phyloP scores from a whole-genome alignment of 2,113 vertebrate genomes.

The Zonotrichia leucophrys region DNA sequence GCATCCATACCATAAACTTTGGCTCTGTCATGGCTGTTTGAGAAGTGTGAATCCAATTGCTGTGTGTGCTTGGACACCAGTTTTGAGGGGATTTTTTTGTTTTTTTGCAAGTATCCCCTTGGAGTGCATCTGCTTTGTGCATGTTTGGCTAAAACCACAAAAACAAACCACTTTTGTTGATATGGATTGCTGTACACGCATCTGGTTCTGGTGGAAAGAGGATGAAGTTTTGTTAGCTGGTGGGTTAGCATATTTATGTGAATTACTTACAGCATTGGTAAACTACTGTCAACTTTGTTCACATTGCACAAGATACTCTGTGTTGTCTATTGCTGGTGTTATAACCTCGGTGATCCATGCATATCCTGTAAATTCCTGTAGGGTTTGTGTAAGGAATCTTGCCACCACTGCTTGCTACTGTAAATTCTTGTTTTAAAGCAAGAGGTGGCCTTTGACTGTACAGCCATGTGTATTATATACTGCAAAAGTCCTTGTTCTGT shows the following conservation, averaged over 20 bases:
- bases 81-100: background rate
- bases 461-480: conserved; percentile 45
- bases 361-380: conserved; percentile 48
- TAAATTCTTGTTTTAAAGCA: conserved; percentile 55
- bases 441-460: conserved; percentile 51
- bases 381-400: conserved; percentile 47
- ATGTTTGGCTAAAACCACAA: background rate
- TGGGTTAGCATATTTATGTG: conserved; percentile 30
- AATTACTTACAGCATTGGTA: conserved; percentile 49
- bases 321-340: conserved; percentile 46
- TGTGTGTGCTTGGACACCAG: background rate
- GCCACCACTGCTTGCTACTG: conserved; percentile 40
- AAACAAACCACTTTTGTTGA: background rate
- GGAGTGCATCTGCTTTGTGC: background rate
- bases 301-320: conserved; percentile 46
- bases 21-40: background rate
- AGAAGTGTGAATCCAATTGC: conserved; percentile 1
- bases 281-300: conserved; percentile 55
- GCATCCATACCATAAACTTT: background rate
- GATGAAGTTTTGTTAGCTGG: background rate
- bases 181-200: background rate
- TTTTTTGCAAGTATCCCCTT: background rate
- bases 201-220: conserved; percentile 21
- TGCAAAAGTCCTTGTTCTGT: conserved; percentile 25
- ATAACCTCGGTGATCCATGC: conserved; percentile 21